A percentile compares a stretch with the other conserved stretches of the same genome.
Conservation (phyloP, 1,140 invertebrate genomes). For the Notospermus geniculatus region DNA sequence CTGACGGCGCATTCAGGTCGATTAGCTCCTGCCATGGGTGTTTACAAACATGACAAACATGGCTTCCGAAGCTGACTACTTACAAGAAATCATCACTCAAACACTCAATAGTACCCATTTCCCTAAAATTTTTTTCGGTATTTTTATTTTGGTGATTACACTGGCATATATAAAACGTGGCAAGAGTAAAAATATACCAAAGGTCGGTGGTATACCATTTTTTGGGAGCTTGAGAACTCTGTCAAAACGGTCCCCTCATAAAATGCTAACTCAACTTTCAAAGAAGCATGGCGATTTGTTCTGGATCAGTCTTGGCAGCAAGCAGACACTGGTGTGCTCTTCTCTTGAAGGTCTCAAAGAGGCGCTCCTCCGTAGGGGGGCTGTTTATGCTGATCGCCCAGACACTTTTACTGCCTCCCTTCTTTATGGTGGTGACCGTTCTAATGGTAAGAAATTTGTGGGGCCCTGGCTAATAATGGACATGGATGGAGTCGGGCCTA, state of each 20-base stretch:
- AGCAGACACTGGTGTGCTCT: slow-evolving; percentile 33
- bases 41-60: too few species aligned
- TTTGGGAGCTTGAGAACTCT: slow-evolving; percentile 32
- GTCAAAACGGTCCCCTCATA: slow-evolving; percentile 24
- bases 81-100: too few species aligned
- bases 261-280: slow-evolving; percentile 32
- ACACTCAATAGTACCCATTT: too few species aligned
- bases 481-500: too few species aligned
- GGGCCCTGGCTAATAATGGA: too few species aligned
- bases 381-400: slow-evolving; percentile 27
- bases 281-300: slow-evolving; percentile 41
- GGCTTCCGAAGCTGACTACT: too few species aligned
- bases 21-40: too few species aligned
- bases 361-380: slow-evolving; percentile 26
- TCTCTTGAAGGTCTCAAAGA: slow-evolving; percentile 35
- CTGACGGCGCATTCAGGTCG: too few species aligned
- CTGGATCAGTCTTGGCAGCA: slow-evolving; percentile 29
- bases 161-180: too few species aligned
- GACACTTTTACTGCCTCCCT: slow-evolving; percentile 21
- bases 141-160: too few species aligned
- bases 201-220: slow-evolving; percentile 19
- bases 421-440: slow-evolving; percentile 26
- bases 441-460: slow-evolving; percentile 26
- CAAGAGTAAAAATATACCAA: too few species aligned
- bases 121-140: too few species aligned